These are phyloP conservation scores for Macrostomum lignano DNA, from an alignment of 1,140 invertebrate genomes.

Conservation along the genomic window DNA sequence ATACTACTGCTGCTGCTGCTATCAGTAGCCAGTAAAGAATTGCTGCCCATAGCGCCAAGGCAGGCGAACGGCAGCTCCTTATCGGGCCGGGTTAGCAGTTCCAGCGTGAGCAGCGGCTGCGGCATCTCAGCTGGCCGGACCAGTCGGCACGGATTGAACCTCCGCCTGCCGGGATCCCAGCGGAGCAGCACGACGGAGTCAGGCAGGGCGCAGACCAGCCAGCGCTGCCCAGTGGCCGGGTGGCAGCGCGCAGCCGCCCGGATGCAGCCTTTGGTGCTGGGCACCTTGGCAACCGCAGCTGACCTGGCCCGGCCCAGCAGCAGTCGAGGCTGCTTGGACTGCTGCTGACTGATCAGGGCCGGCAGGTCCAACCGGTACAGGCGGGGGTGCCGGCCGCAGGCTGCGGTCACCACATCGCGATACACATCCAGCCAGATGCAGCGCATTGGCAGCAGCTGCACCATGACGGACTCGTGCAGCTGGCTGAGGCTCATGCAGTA, in stretches of 20 bases:
- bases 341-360: conserved; percentile 48
- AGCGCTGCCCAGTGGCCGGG: conserved; percentile 90
- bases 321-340: conserved; percentile 11
- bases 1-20: no score
- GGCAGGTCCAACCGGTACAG: conserved; percentile 75
- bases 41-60: no score
- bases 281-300: conserved; percentile 43
- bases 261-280: conserved; percentile 72
- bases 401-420: conserved; percentile 79
- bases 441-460: conserved; percentile 53
- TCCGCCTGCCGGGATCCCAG: no score
- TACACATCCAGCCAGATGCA: conserved; percentile 94
- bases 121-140: no score
- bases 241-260: conserved; percentile 75
- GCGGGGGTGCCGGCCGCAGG: conserved; percentile 78
- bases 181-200: conserved; percentile 88
- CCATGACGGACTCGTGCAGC: conserved; percentile 82
- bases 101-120: no score
- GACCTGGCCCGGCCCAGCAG: background rate
- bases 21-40: no score
- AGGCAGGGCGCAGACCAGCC: conserved; percentile 65
- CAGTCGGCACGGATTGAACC: no score
- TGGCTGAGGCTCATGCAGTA: conserved; percentile 91
- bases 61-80: no score
- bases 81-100: no score